Percentiles rank a stretch among this genome's conserved stretches.
Evolutionary conservation across 2,113 vertebrate species (phyloP).

Genomic region (Rhineura floridana): DNA sequence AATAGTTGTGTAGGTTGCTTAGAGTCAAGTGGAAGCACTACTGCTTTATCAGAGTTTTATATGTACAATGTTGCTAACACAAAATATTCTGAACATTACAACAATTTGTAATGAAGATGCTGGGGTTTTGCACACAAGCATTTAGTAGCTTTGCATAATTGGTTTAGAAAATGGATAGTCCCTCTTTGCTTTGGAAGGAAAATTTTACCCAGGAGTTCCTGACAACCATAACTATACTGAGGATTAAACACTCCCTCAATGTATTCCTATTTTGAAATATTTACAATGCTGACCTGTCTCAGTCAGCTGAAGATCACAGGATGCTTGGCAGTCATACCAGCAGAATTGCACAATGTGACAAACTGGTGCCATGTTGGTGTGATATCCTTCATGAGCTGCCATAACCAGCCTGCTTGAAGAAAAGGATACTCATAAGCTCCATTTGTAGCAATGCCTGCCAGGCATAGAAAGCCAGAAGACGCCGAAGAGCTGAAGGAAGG

Average conservation of each 20-base stretch:
- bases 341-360: neutral
- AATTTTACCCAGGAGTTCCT: neutral
- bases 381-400: neutral
- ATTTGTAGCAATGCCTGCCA: neutral
- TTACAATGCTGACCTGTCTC: neutral
- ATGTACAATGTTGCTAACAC: neutral
- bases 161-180: too few relatives aligned
- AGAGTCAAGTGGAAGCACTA: neutral
- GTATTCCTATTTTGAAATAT: neutral
- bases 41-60: neutral
- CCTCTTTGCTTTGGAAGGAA: neutral
- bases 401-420: neutral
- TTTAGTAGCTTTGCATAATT: neutral
- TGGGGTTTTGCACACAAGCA: neutral
- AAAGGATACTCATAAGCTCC: neutral
- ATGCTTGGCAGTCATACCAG: neutral
- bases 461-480: neutral
- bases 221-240: too few relatives aligned
- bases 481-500: too few relatives aligned
- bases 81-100: neutral
- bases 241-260: neutral
- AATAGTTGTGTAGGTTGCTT: neutral
- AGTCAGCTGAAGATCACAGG: neutral
- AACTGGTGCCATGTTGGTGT: neutral
- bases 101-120: neutral